Evolutionary conservation across 2,888 invertebrate genomes (phyloP).

Genomic region (Brachyopa scutellaris): DNA sequence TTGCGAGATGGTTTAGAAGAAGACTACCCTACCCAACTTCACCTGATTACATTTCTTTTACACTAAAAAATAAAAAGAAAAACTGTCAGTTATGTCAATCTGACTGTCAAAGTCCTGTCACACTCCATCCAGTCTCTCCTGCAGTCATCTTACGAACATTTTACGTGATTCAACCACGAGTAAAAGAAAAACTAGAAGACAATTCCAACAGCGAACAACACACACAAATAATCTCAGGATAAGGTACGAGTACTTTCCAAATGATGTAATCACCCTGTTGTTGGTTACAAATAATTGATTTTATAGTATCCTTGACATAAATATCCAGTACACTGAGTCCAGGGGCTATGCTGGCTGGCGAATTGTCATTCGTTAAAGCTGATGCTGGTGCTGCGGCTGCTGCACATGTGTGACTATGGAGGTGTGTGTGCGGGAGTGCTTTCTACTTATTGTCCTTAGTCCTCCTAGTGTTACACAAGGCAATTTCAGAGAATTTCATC

Average conservation of each 20-base stretch:
- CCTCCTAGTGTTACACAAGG: conserved; percentile 63
- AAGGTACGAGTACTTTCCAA: conserved; percentile 67
- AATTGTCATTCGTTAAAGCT: conserved; percentile 68
- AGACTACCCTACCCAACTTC: not conserved
- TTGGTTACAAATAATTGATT: conserved; percentile 74
- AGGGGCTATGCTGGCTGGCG: conserved; percentile 61
- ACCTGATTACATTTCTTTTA: no score
- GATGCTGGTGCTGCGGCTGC: conserved; percentile 30
- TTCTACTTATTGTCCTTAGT: conserved; percentile 50
- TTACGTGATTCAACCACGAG: conserved; percentile 39
- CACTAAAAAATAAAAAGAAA: not conserved
- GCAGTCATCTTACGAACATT: conserved; percentile 19
- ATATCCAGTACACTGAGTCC: conserved; percentile 71
- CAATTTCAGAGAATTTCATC: conserved; percentile 58
- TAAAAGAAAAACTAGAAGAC: conserved; percentile 28
- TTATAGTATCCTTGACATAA: conserved; percentile 76
- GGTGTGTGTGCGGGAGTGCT: conserved; percentile 6
- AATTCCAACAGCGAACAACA: conserved; percentile 49
- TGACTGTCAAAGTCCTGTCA: conserved; percentile 39
- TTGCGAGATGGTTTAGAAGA: no score
- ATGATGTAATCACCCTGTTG: conserved; percentile 71
- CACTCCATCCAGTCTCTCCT: conserved; percentile 4
- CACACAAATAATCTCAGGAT: conserved; percentile 67
- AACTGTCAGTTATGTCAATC: conserved; percentile 10
- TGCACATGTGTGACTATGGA: conserved; percentile 37